These are phyloP conservation scores for Amblyornis subalaris DNA, from an alignment of 2,113 vertebrate genomes.

Conservation along the genomic window DNA sequence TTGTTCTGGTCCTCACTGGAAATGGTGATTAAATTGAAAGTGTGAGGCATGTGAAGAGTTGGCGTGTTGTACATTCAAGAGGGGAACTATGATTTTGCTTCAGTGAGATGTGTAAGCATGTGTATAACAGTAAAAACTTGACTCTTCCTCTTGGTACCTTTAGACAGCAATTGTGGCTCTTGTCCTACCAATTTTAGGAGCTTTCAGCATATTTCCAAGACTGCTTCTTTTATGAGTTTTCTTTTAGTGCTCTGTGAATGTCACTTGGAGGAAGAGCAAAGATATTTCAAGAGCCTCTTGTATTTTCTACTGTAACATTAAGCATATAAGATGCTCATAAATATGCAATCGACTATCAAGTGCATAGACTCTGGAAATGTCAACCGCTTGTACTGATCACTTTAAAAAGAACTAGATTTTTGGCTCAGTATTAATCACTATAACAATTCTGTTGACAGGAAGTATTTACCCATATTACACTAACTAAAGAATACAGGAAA, in stretches of 20 bases:
- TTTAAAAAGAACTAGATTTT: conserved; percentile 27
- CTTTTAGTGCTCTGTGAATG: neutral
- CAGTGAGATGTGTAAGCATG: neutral
- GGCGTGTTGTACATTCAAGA: neutral
- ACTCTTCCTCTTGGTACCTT: neutral
- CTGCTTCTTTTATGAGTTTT: neutral
- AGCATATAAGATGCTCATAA: conserved; percentile 11
- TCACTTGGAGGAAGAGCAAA: neutral
- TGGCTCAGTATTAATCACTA: neutral
- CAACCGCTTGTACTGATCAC: neutral
- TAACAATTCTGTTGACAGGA: neutral
- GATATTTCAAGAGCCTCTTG: neutral
- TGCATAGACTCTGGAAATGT: conserved; percentile 21
- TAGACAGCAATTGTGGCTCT: neutral
- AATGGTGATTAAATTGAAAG: neutral
- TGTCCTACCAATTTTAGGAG: neutral
- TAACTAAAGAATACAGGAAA: neutral
- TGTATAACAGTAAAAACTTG: neutral
- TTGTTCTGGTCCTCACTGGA: neutral
- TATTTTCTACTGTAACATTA: conserved; percentile 26
- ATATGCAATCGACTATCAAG: neutral
- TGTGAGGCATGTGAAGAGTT: neutral
- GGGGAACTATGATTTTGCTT: neutral
- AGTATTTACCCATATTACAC: neutral
- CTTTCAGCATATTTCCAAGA: neutral